phyloP scores from a whole-genome alignment of 2,797 vertebrate species.

The Stomatorhinus walkeri region DNA sequence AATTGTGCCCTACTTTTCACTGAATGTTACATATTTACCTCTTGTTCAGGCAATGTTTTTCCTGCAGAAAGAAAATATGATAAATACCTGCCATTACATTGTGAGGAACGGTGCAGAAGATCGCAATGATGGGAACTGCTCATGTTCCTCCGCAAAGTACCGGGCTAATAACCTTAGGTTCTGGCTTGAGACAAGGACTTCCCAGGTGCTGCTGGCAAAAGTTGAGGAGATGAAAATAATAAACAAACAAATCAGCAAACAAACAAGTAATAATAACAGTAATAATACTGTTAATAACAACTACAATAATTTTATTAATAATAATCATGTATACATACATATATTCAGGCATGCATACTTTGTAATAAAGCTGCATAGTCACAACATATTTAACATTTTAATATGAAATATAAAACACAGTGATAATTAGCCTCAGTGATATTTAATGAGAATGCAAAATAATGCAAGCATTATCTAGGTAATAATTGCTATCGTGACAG shows the following conservation, averaged over 20 bases:
- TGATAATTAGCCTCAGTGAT: background rate
- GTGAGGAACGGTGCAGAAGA: background rate
- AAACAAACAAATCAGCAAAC: background rate
- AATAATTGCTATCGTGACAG: slow-evolving; percentile 23
- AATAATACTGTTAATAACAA: background rate
- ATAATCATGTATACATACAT: background rate
- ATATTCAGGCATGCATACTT: background rate
- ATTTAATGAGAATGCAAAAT: background rate
- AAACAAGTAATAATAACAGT: background rate
- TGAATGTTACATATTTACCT: background rate
- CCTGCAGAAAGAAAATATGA: background rate
- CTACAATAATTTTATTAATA: background rate
- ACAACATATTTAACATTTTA: background rate
- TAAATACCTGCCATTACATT: background rate
- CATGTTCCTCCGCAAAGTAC: background rate
- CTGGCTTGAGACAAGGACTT: background rate
- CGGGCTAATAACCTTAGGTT: background rate
- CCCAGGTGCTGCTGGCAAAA: background rate
- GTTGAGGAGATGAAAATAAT: background rate
- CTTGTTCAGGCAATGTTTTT: background rate
- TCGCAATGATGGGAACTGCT: background rate
- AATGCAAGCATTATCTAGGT: background rate
- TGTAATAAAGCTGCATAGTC: background rate
- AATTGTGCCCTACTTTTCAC: background rate
- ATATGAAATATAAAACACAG: background rate